Percentiles rank a stretch among this genome's conserved stretches.
Evolutionary conservation across 2,797 vertebrate species (phyloP).

Genomic region (Emys orbicularis): DNA sequence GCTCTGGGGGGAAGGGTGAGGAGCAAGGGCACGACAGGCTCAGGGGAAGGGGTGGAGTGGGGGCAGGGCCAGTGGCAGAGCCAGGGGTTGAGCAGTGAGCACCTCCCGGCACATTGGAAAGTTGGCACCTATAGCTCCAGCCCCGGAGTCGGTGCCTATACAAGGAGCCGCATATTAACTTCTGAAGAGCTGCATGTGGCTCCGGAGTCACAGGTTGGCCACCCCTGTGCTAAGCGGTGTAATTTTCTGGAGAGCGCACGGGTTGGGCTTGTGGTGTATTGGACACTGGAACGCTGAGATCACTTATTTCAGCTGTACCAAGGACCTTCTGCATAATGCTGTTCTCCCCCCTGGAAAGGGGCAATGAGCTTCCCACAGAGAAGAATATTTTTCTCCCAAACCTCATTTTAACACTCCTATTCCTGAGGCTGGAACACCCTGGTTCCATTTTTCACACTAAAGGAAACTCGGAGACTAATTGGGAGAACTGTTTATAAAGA

Average conservation of each 20-base stretch:
- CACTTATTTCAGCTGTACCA: not conserved
- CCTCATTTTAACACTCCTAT: not conserved
- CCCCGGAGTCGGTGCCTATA: too few species aligned
- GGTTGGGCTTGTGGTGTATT: not conserved
- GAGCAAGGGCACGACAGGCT: too few species aligned
- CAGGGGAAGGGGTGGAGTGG: too few species aligned
- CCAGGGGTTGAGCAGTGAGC: too few species aligned
- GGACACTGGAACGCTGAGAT: not conserved
- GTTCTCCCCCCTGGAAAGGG: not conserved
- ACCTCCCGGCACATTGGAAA: too few species aligned
- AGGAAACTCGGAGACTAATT: not conserved
- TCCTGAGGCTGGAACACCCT: not conserved
- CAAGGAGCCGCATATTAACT: too few species aligned
- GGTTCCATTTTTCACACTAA: not conserved
- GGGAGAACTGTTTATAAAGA: not conserved
- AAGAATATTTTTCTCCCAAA: not conserved
- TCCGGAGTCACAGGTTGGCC: too few species aligned
- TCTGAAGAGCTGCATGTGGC: too few species aligned
- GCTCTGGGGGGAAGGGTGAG: too few species aligned
- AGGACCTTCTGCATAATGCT: not conserved
- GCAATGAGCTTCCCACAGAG: not conserved
- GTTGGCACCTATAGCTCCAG: too few species aligned
- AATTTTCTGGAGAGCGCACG: not conserved
- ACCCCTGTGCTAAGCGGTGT: not conserved
- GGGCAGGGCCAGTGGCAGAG: too few species aligned